Conservation (phyloP, 2,888 invertebrate species). For the Halictus quadricinctus region DNA sequence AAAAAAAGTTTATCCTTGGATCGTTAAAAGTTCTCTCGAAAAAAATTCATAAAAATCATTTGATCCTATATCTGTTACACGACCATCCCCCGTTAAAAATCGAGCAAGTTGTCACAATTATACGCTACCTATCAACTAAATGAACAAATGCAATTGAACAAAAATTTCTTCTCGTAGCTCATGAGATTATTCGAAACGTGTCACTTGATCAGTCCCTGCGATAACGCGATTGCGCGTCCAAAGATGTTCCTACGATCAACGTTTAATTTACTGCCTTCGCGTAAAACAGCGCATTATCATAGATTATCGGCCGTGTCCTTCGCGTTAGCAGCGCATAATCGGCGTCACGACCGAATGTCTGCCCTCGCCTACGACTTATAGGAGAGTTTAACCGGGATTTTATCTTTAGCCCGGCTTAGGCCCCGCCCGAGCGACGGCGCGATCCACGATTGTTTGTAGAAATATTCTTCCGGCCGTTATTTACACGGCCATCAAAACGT, state of each 20-base stretch:
- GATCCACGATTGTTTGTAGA: slow-evolving; percentile 66
- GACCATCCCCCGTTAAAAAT: too few relatives aligned
- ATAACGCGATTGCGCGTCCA: background rate
- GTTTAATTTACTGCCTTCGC: slow-evolving; percentile 22
- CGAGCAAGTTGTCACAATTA: too few relatives aligned
- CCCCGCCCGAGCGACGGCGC: slow-evolving; percentile 1
- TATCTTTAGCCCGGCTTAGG: slow-evolving; percentile 52
- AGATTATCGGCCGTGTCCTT: slow-evolving; percentile 28
- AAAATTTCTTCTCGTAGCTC: background rate
- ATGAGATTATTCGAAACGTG: background rate
- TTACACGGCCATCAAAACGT: slow-evolving; percentile 70
- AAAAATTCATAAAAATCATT: too few relatives aligned
- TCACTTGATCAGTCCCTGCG: background rate
- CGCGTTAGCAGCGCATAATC: slow-evolving; percentile 38
- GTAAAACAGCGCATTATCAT: slow-evolving; percentile 40
- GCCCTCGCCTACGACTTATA: slow-evolving; percentile 46
- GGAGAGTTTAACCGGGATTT: slow-evolving; percentile 60
- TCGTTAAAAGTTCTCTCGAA: too few relatives aligned
- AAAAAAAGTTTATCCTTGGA: too few relatives aligned
- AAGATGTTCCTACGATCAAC: background rate
- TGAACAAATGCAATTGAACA: too few relatives aligned
- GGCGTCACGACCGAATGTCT: slow-evolving; percentile 22
- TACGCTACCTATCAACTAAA: too few relatives aligned
- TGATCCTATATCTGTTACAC: too few relatives aligned
- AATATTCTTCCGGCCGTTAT: slow-evolving; percentile 70